These are phyloP conservation scores for Macropodus opercularis DNA, from an alignment of 2,797 vertebrate species.

Conservation along the genomic window DNA sequence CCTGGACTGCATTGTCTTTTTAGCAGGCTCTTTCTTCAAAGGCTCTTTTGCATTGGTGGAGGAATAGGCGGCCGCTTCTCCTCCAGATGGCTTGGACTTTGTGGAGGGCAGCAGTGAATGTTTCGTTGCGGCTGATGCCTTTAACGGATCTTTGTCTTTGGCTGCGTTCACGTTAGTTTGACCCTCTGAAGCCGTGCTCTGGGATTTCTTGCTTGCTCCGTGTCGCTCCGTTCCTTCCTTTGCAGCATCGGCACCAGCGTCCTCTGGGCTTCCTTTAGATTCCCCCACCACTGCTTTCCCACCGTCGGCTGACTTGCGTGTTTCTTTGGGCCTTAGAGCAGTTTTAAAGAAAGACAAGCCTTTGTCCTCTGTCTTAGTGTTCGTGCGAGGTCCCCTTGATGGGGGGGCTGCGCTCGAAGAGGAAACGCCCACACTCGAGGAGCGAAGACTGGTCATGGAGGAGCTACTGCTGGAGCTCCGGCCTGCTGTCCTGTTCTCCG, in stretches of 20 bases:
- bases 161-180: slow-evolving; percentile 64
- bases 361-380: slow-evolving; percentile 95
- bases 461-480: slow-evolving; percentile 89
- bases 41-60: slow-evolving; percentile 83
- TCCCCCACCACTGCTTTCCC: slow-evolving; percentile 83
- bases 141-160: slow-evolving; percentile 84
- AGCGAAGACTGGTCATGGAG: slow-evolving; percentile 91
- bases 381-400: slow-evolving; percentile 82
- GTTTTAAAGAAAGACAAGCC: slow-evolving; percentile 96
- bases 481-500: slow-evolving; percentile 70
- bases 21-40: slow-evolving; percentile 76
- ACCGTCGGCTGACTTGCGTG: slow-evolving; percentile 86
- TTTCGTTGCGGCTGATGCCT: slow-evolving; percentile 83
- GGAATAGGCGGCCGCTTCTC: slow-evolving; percentile 76
- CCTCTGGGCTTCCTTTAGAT: slow-evolving; percentile 71
- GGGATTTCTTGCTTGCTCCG: slow-evolving; percentile 63
- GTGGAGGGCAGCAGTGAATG: slow-evolving; percentile 87
- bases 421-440: slow-evolving; percentile 76
- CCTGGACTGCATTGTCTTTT: slow-evolving; percentile 85
- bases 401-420: slow-evolving; percentile 40
- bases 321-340: slow-evolving; percentile 93
- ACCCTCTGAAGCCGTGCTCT: slow-evolving; percentile 72
- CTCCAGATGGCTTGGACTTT: slow-evolving; percentile 89
- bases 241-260: slow-evolving; percentile 58
- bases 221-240: slow-evolving; percentile 53